Conservation (phyloP, 2,797 vertebrate genomes). For the Erethizon dorsatum region DNA sequence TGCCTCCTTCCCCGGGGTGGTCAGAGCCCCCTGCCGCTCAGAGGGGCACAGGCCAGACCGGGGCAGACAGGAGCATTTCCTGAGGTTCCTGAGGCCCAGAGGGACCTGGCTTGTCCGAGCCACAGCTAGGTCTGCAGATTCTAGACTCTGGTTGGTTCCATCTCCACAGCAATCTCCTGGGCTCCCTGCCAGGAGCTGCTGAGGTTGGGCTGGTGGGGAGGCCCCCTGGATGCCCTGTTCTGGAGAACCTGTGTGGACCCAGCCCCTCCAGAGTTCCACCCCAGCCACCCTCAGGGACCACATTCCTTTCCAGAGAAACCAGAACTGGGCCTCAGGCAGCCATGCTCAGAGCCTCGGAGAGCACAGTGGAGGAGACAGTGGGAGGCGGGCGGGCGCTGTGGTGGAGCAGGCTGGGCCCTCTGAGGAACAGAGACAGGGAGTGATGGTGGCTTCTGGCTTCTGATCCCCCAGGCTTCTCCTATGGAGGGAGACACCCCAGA, state of each 20-base stretch:
- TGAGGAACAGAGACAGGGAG: background rate
- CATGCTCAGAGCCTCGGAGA: background rate
- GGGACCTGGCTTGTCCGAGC: background rate
- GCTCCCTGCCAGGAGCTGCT: background rate
- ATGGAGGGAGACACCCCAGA: background rate
- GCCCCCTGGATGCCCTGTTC: fast-evolving
- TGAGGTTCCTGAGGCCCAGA: background rate
- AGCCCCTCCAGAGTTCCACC: background rate
- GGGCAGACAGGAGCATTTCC: background rate
- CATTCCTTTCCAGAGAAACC: background rate
- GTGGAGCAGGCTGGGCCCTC: fast-evolving
- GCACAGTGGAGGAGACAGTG: fast-evolving
- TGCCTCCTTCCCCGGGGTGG: fast-evolving
- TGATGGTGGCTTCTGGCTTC: no score
- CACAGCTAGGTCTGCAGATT: background rate
- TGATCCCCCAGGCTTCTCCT: background rate
- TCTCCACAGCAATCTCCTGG: no score
- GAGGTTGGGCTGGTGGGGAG: background rate
- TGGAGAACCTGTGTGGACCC: background rate
- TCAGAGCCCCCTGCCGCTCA: background rate
- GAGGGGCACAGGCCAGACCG: background rate
- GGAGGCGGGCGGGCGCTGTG: fast-evolving
- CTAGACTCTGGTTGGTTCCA: background rate
- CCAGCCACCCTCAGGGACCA: background rate
- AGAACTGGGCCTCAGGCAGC: background rate